A percentile compares a stretch with the other conserved stretches of the same genome.
Conservation (phyloP, 2,113 vertebrate species). For the Ammospiza caudacuta region DNA sequence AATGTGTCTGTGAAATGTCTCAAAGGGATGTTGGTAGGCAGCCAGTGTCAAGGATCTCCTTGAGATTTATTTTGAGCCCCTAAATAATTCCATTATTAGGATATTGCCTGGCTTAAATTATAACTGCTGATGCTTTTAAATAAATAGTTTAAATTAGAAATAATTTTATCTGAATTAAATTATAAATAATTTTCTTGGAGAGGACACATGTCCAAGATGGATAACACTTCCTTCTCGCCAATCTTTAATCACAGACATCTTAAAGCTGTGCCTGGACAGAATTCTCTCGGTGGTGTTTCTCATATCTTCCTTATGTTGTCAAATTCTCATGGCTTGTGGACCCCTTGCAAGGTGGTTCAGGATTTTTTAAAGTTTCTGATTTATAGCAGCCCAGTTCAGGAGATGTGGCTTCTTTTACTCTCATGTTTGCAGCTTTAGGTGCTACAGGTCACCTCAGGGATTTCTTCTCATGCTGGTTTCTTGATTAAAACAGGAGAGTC, state of each 20-base stretch:
- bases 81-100: background rate
- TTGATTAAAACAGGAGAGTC: background rate
- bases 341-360: rapidly evolving
- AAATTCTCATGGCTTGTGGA: background rate
- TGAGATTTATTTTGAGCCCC: background rate
- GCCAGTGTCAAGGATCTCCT: background rate
- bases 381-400: background rate
- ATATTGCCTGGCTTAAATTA: background rate
- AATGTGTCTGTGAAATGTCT: background rate
- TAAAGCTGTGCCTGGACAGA: background rate
- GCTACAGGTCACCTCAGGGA: background rate
- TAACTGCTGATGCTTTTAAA: background rate
- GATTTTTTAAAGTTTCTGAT: background rate
- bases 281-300: background rate
- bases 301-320: background rate
- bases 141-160: background rate
- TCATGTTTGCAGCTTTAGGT: background rate
- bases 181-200: background rate
- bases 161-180: background rate
- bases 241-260: background rate
- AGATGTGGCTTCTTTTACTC: background rate
- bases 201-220: background rate
- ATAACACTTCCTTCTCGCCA: background rate
- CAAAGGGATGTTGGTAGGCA: background rate
- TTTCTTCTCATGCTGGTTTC: background rate